A percentile compares a stretch with the other conserved stretches of the same genome.
Evolutionary conservation across 2,888 invertebrate genomes (phyloP).

Genomic region (Dinocampus coccinellae): DNA sequence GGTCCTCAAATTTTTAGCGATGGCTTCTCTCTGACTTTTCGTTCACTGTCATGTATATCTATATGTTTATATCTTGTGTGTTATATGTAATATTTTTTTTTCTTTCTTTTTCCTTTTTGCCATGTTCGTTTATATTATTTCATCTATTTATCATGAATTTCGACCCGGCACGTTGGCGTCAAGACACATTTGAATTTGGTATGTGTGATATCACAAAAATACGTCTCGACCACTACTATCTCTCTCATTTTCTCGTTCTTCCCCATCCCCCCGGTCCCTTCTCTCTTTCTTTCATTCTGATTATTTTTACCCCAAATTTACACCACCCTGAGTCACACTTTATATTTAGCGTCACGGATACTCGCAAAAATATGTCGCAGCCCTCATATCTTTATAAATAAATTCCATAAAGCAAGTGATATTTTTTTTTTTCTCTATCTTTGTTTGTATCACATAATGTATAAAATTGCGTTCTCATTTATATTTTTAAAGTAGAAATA

Average conservation of each 20-base stretch:
- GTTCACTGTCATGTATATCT: not conserved
- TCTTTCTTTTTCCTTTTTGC: too few species aligned
- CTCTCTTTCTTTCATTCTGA: constrained; percentile 27
- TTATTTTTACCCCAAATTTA: constrained; percentile 46
- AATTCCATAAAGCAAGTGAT: constrained; percentile 41
- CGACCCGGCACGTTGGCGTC: constrained; percentile 21
- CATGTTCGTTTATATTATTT: constrained; percentile 28
- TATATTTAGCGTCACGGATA: constrained; percentile 51
- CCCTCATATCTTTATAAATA: constrained; percentile 57
- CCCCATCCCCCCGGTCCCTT: too few species aligned
- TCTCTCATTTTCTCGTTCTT: constrained; percentile 2
- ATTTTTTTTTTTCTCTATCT: constrained; percentile 52
- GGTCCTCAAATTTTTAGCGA: constrained; percentile 38
- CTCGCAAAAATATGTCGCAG: constrained; percentile 63
- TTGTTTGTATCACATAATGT: too few species aligned
- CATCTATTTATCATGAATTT: constrained; percentile 20
- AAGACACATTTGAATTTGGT: not conserved
- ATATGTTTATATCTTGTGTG: not conserved
- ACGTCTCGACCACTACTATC: constrained; percentile 19
- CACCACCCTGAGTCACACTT: constrained; percentile 48
- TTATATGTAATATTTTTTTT: not conserved
- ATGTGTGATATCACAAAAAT: constrained; percentile 8
- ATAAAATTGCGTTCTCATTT: constrained; percentile 46
- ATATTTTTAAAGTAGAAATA: not conserved
- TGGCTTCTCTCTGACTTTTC: constrained; percentile 7